phyloP scores from a whole-genome alignment of 2,888 invertebrate genomes.

The Carabus problematicus region DNA sequence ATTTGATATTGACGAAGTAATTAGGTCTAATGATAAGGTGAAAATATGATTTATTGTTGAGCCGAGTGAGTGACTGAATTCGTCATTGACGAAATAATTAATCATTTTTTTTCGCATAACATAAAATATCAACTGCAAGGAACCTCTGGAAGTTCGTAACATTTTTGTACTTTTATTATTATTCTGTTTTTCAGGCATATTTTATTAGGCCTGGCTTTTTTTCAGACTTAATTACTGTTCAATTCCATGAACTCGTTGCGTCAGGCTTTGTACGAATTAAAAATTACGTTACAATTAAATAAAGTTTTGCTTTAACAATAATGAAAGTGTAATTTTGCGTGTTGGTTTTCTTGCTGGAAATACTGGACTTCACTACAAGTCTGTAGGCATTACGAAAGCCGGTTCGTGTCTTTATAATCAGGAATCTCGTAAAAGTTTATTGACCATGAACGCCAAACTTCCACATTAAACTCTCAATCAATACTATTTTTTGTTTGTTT shows the following conservation, averaged over 20 bases:
- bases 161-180: too few relatives aligned
- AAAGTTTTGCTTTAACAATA: neutral
- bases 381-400: neutral
- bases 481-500: slow-evolving; percentile 5
- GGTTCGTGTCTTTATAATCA: slow-evolving; percentile 23
- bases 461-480: slow-evolving; percentile 15
- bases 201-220: too few relatives aligned
- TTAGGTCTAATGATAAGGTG: too few relatives aligned
- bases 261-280: neutral
- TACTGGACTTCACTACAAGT: neutral
- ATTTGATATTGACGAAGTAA: too few relatives aligned
- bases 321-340: neutral
- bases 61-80: too few relatives aligned
- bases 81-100: too few relatives aligned
- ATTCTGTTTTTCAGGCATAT: too few relatives aligned
- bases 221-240: neutral
- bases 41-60: too few relatives aligned
- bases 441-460: slow-evolving; percentile 37
- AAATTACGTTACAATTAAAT: neutral
- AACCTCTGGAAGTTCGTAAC: too few relatives aligned
- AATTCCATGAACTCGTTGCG: neutral
- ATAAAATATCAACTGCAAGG: too few relatives aligned
- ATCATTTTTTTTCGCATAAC: too few relatives aligned
- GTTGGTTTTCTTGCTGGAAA: neutral
- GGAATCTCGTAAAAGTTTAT: slow-evolving; percentile 33